Percentiles rank a stretch among this genome's conserved stretches.
Conservation (phyloP, 2,113 vertebrate genomes). For the Halichoerus grypus region DNA sequence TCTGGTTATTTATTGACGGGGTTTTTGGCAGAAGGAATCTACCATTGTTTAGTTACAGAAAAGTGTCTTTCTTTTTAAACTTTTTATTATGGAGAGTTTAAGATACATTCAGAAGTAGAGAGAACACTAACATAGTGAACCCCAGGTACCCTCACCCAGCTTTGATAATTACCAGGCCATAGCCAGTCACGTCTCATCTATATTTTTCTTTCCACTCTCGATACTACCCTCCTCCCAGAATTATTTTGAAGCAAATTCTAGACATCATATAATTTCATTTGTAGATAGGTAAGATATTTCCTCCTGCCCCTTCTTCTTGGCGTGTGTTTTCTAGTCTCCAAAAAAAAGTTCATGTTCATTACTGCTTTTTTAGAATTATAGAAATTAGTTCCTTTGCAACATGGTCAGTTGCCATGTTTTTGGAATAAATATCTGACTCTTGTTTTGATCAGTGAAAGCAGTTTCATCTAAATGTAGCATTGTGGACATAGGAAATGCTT, state of each 20-base stretch:
- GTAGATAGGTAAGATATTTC: neutral
- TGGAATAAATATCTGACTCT: slow-evolving; percentile 39
- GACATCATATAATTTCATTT: slow-evolving; percentile 18
- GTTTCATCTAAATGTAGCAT: neutral
- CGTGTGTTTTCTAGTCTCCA: neutral
- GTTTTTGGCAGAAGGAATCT: neutral
- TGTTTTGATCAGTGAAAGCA: slow-evolving; percentile 4
- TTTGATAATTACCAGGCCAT: neutral
- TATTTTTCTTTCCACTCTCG: neutral
- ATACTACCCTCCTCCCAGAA: neutral
- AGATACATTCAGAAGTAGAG: neutral
- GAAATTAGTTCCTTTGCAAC: neutral
- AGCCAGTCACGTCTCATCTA: neutral
- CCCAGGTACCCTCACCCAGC: neutral
- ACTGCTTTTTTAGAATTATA: neutral
- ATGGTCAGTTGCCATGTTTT: neutral
- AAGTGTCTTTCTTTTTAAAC: neutral
- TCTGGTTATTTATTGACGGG: neutral
- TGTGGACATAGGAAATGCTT: neutral
- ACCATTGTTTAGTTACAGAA: neutral
- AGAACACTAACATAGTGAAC: neutral
- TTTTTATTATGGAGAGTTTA: neutral
- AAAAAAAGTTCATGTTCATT: neutral
- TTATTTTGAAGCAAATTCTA: slow-evolving; percentile 33
- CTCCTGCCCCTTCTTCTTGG: neutral